phyloP scores from a whole-genome alignment of 2,113 vertebrate species.

The Siniperca chuatsi region DNA sequence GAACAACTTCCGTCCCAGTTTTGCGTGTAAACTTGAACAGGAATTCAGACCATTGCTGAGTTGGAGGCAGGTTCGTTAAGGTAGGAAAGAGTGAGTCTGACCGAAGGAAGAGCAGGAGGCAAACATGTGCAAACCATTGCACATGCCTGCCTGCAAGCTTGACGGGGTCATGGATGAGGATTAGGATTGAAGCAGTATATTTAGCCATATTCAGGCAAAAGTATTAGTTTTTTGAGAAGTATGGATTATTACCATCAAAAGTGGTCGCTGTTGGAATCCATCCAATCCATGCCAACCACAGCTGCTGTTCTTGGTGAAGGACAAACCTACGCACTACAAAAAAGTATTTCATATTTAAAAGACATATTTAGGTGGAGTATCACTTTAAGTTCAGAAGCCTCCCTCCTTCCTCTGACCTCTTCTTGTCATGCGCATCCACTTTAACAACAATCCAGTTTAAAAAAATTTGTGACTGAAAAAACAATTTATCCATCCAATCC shows the following conservation, averaged over 20 bases:
- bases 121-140: too few species aligned
- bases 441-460: constrained; percentile 19
- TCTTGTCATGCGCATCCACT: neutral
- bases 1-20: too few species aligned
- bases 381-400: neutral
- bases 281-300: neutral
- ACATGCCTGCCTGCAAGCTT: too few species aligned
- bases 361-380: neutral
- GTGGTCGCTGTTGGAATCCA: neutral
- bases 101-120: too few species aligned
- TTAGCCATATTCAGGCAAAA: too few species aligned
- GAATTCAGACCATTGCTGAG: neutral
- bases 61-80: neutral
- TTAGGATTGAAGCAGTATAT: too few species aligned
- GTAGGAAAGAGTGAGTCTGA: neutral
- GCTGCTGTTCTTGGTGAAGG: neutral
- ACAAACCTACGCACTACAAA: neutral
- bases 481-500: constrained; percentile 10
- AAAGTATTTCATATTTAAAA: neutral
- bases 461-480: constrained; percentile 36
- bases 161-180: too few species aligned
- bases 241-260: neutral
- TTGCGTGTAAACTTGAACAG: too few species aligned
- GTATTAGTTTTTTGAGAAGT: neutral
- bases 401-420: neutral